Conservation (phyloP, 2,113 vertebrate species). For the Ciconia maguari region DNA sequence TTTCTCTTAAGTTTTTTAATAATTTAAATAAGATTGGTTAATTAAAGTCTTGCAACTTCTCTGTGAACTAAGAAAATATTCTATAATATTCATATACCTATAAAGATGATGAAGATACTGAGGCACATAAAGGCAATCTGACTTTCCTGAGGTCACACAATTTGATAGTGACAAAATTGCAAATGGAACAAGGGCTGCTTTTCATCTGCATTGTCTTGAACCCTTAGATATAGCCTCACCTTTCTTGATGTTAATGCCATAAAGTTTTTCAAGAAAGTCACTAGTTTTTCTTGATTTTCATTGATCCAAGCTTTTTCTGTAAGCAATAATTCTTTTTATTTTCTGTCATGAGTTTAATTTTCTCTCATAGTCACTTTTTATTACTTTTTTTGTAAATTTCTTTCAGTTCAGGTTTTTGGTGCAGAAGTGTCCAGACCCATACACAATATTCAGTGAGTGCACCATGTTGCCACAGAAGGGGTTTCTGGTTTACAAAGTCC, state of each 20-base stretch:
- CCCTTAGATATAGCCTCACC: not conserved
- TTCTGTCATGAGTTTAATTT: not conserved
- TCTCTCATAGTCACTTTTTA: not conserved
- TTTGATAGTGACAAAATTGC: not conserved
- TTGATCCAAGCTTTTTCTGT: not conserved
- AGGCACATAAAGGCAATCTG: not conserved
- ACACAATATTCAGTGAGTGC: not conserved
- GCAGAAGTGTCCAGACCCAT: not conserved
- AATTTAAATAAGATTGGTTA: not conserved
- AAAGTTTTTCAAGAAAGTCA: not conserved
- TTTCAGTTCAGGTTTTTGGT: not conserved
- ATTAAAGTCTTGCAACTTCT: not conserved
- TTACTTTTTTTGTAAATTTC: not conserved
- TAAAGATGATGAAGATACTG: not conserved
- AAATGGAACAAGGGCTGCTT: not conserved
- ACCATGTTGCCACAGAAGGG: not conserved
- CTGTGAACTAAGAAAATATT: not conserved
- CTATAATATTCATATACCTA: not conserved
- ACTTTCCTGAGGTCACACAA: not conserved
- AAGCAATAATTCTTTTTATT: not conserved
- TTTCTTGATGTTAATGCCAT: not conserved
- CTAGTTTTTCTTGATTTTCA: not conserved
- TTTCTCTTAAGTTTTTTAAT: not conserved
- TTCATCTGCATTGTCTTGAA: not conserved
- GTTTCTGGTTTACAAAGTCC: not conserved